phyloP scores from a whole-genome alignment of 2,113 vertebrate species.

The Kryptolebias marmoratus region DNA sequence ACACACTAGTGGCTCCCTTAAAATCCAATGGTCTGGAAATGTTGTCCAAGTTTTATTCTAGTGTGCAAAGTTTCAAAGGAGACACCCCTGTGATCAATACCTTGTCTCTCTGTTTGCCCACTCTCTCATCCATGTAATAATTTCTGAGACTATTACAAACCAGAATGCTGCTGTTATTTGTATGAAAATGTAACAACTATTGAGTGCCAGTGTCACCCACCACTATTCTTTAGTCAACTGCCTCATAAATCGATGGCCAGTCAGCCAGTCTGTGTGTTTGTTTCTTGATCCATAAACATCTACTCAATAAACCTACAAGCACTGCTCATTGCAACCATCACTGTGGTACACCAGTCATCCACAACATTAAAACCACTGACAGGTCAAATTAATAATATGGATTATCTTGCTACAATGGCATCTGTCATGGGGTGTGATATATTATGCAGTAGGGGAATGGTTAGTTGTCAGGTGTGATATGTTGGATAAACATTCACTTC shows the following conservation, averaged over 20 bases:
- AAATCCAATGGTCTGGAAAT: conserved; percentile 4
- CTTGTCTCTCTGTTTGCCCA: conserved; percentile 14
- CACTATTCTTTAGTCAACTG: conserved; percentile 55
- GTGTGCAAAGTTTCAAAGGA: conserved; percentile 19
- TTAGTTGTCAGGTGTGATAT: not conserved
- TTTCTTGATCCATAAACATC: conserved; percentile 72
- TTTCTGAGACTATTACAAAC: conserved; percentile 64
- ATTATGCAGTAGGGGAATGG: not conserved
- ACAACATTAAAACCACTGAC: not conserved
- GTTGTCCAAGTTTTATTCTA: not conserved
- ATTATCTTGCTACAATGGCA: not conserved
- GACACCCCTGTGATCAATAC: conserved; percentile 31
- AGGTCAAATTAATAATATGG: conserved; percentile 1
- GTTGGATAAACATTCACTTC: not conserved
- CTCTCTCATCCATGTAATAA: conserved; percentile 43
- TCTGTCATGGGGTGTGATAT: not conserved
- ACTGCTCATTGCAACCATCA: conserved; percentile 36
- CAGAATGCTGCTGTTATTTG: conserved; percentile 65
- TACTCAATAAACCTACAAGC: conserved; percentile 64
- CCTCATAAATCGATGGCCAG: conserved; percentile 64
- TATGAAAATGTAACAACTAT: conserved; percentile 74
- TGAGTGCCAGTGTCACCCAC: conserved; percentile 49
- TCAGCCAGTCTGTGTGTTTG: conserved; percentile 56
- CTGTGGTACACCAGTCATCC: conserved; percentile 8
- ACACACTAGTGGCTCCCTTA: not conserved